These are phyloP conservation scores for Acholoe squamosa DNA, from an alignment of 2,888 invertebrate species.

Conservation along the genomic window DNA sequence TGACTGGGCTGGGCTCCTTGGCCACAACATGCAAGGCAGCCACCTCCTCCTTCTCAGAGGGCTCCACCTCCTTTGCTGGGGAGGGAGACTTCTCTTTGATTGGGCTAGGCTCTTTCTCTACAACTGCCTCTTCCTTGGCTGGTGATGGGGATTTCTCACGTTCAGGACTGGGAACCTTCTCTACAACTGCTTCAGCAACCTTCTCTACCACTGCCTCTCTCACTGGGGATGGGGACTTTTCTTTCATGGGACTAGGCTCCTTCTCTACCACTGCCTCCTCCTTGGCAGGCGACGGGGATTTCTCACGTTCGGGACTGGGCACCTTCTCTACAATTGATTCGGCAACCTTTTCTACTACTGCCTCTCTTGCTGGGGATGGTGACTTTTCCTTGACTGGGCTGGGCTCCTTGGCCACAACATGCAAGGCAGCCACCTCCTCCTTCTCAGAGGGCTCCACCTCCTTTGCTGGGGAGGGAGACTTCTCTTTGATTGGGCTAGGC, in stretches of 20 bases:
- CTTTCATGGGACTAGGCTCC: background rate
- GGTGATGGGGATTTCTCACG: too few species aligned
- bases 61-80: too few species aligned
- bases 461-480: conserved; percentile 71
- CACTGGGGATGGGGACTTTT: background rate
- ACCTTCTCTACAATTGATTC: background rate
- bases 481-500: conserved; percentile 65
- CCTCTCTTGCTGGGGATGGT: conserved; percentile 15
- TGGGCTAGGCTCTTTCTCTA: too few species aligned
- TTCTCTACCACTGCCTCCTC: conserved; percentile 20
- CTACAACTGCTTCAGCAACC: too few species aligned
- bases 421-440: conserved; percentile 74
- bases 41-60: too few species aligned
- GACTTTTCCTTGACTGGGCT: conserved; percentile 55
- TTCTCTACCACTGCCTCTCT: too few species aligned
- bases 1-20: too few species aligned
- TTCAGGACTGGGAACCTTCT: too few species aligned
- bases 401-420: conserved; percentile 18
- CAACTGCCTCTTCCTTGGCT: too few species aligned
- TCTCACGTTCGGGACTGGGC: background rate
- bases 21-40: too few species aligned
- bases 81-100: too few species aligned
- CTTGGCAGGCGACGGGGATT: conserved; percentile 15
- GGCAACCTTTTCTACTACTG: background rate
- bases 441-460: conserved; percentile 79